These are phyloP conservation scores for Drosophila pegasa DNA, from an alignment of 2,888 invertebrate genomes.

Conservation along the genomic window DNA sequence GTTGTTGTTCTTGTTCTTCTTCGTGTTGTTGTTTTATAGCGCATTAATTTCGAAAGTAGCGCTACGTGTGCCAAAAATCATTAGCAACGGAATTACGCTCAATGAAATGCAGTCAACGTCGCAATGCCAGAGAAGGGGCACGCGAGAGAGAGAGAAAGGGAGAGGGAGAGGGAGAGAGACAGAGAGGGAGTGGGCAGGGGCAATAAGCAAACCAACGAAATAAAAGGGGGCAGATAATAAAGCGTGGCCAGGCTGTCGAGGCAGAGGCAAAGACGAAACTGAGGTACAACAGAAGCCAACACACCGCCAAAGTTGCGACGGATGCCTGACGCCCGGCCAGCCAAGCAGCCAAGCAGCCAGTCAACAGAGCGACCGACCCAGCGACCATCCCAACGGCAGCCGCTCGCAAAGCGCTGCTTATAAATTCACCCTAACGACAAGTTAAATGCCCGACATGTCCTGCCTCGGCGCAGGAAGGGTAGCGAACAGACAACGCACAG, in stretches of 20 bases:
- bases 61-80: slow-evolving; percentile 84
- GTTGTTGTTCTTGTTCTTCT: slow-evolving; percentile 59
- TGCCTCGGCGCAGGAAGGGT: slow-evolving; percentile 3
- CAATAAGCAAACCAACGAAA: slow-evolving; percentile 24
- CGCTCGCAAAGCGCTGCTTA: slow-evolving; percentile 57
- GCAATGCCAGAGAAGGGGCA: slow-evolving; percentile 11
- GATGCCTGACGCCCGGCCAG: slow-evolving; percentile 44
- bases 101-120: slow-evolving; percentile 80
- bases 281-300: background rate
- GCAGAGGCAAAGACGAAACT: background rate
- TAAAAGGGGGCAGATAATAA: slow-evolving; percentile 73
- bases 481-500: background rate
- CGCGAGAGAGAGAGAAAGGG: background rate
- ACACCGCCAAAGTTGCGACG: slow-evolving; percentile 31
- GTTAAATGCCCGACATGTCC: slow-evolving; percentile 66
- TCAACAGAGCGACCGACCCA: background rate
- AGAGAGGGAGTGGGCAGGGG: slow-evolving; percentile 1
- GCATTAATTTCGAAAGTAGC: slow-evolving; percentile 80
- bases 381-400: slow-evolving; percentile 10
- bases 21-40: slow-evolving; percentile 74
- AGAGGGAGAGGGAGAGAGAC: background rate
- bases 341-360: slow-evolving; percentile 12
- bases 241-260: slow-evolving; percentile 67
- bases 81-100: slow-evolving; percentile 83
- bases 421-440: slow-evolving; percentile 79